Conservation (phyloP, 2,113 vertebrate species). For the Neodontobutis hainanensis region DNA sequence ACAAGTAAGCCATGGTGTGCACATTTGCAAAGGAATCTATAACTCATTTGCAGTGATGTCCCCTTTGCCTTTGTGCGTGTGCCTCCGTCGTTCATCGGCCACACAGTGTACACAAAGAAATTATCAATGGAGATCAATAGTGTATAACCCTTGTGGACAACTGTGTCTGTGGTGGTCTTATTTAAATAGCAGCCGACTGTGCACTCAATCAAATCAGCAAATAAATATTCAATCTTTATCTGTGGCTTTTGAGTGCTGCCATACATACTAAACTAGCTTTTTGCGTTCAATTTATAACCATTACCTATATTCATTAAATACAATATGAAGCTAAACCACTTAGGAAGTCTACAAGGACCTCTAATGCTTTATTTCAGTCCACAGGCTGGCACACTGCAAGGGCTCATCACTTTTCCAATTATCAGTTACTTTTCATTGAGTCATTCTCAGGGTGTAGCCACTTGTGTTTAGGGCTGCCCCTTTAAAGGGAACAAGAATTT, state of each 20-base stretch:
- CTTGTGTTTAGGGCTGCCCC: slow-evolving; percentile 54
- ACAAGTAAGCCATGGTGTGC: slow-evolving; percentile 46
- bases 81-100: slow-evolving; percentile 56
- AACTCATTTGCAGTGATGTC: slow-evolving; percentile 67
- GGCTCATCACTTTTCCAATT: slow-evolving; percentile 66
- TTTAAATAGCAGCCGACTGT: slow-evolving; percentile 16
- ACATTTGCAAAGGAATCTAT: slow-evolving; percentile 65
- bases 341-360: neutral
- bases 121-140: slow-evolving; percentile 63
- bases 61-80: slow-evolving; percentile 60
- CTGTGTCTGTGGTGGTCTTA: slow-evolving; percentile 43
- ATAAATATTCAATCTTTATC: neutral
- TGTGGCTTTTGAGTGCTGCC: slow-evolving; percentile 9
- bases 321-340: slow-evolving; percentile 6
- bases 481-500: slow-evolving; percentile 59
- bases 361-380: slow-evolving; percentile 21
- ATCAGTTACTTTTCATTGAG: slow-evolving; percentile 62
- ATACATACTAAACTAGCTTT: neutral
- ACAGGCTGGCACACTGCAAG: slow-evolving; percentile 34
- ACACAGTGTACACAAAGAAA: slow-evolving; percentile 46
- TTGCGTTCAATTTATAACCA: neutral
- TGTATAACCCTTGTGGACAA: slow-evolving; percentile 14
- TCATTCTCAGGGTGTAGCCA: slow-evolving; percentile 44
- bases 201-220: slow-evolving; percentile 24
- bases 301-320: slow-evolving; percentile 10